Base-by-base conservation (phyloP, 2,888 invertebrate species). In the Chydorus sphaericus region DNA sequence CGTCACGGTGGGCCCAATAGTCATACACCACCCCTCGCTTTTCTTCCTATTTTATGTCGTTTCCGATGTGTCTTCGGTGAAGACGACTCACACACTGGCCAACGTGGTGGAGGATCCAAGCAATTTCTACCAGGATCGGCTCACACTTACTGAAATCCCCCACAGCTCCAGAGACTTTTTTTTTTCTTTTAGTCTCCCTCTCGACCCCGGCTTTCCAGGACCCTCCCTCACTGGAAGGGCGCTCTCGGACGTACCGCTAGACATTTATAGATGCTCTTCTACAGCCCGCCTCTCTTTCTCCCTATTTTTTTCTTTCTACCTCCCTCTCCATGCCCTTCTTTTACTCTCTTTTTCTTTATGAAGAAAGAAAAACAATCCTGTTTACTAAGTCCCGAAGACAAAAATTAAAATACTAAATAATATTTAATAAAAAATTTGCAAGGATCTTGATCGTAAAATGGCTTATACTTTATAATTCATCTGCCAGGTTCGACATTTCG, bases 51-150 rank as follows among this genome's bases (percentile, higher is more conserved):
- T 4, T 37, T 6, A 6, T 37, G 4, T n/a, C n/a, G n/a, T n/a
- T n/a, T n/a, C n/a, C 36, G 36, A 29, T 54, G 36, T 36, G 54
- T 54, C 44, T 44, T 54, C 54, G 44, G 52, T 36, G 52, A 52
- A 52, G 52, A 52, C 52, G 52, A 52, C 36, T 52, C 52, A 52
- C 52, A 33, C 52, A 52, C 52, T 52, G 52, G 26, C 52, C 31
- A 26, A 23, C 26, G 44, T 44, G 44, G 28, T 44, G 26, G 44
- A 44, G 44, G 44, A 44, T 28, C 26, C 26, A 23, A 28, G 44
- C 44, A 44, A 44, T 44, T 44, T 44, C 44, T 44, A 44, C 44
- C 44, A 44, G 44, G 44, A 44, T 44, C 44, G 23, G 26, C 44
- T 28, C 44, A 44, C 44, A 44, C 44, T 2, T 14, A 44, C 44